Conservation (phyloP, 2,888 invertebrate species). For the Cetonia aurata region DNA sequence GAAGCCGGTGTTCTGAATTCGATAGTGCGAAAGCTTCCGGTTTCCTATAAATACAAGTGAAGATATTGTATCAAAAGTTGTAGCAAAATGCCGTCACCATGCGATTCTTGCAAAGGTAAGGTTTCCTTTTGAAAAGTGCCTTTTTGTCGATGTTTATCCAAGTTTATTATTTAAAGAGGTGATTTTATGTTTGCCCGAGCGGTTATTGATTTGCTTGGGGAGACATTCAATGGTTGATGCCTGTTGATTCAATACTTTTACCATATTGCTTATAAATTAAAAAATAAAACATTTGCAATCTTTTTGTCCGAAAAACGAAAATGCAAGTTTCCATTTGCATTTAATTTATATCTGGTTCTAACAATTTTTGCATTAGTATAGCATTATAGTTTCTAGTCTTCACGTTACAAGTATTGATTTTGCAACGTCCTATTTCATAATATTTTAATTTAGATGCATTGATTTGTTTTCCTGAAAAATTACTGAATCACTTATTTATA, state of each 20-base stretch:
- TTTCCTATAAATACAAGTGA: conserved; percentile 13
- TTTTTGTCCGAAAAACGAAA: no score
- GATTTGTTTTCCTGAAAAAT: no score
- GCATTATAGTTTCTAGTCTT: no score
- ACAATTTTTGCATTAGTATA: no score
- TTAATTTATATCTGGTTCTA: no score
- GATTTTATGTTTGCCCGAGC: neutral
- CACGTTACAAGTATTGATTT: no score
- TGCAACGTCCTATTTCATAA: no score
- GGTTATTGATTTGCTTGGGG: neutral
- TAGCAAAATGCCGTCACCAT: conserved; percentile 70
- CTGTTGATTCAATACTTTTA: conserved; percentile 17
- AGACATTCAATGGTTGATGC: neutral
- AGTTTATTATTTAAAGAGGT: neutral
- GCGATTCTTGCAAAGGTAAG: conserved; percentile 72
- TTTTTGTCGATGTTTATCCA: neutral
- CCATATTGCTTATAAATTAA: neutral
- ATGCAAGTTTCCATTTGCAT: no score
- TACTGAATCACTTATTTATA: no score
- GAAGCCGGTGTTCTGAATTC: neutral
- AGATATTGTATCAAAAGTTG: neutral
- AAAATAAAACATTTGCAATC: no score
- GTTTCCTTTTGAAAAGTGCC: conserved; percentile 20
- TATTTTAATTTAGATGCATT: no score
- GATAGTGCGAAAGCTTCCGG: conserved; percentile 13